Evolutionary conservation across 2,113 vertebrate species (phyloP), one percentile per base, ranked within the genome.

Genomic region (Pteropus alecto): DNA sequence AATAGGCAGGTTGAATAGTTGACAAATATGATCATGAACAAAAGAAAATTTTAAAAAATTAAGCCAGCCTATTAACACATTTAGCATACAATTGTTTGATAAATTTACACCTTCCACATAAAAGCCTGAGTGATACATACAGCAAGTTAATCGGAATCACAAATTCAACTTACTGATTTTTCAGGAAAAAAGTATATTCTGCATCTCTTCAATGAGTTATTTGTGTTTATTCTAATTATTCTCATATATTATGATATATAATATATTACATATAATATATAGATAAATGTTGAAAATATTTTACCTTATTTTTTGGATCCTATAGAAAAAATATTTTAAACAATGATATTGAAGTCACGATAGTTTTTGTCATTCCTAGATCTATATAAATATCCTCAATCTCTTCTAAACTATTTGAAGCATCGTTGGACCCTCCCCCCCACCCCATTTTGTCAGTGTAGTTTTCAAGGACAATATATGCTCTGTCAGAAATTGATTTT

Each of bases 11-110:
- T 96, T 98, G 94, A 70, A 83, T 92, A 96, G 90, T 94, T 70
- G 94, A 96, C 93, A 98, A 97, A 97, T 93, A 97, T 95, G 84
- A 92, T 79, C 97, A 74, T 92, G 91, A 97, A 98, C 90, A 98
- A 97, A 98, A 95, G 93, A 98, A 97, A 96, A 98, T 70, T 51
- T 16, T 1, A 96, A 97, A 98, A 97, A 98, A 98, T 96, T 82
- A 92, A 96, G 67, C 51, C 38, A 77, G 58, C 78, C 54, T 95
- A 94, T 96, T 97, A 98, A 89, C 83, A 97, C 54, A 87, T 98
- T 98, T 98, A 98, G 96, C 97, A 95, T 94, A 90, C 79, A 96
- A 90, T 95, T 97, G 35, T 96, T 96, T 95, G 92, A 98, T 97
- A 96, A 96, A 82, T 98, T 98, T 97, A 97, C 88, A 97, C 68